A percentile compares a stretch with the other conserved stretches of the same genome.
phyloP scores from a whole-genome alignment of 1,140 invertebrate species.

The Neodiprion lecontei region DNA sequence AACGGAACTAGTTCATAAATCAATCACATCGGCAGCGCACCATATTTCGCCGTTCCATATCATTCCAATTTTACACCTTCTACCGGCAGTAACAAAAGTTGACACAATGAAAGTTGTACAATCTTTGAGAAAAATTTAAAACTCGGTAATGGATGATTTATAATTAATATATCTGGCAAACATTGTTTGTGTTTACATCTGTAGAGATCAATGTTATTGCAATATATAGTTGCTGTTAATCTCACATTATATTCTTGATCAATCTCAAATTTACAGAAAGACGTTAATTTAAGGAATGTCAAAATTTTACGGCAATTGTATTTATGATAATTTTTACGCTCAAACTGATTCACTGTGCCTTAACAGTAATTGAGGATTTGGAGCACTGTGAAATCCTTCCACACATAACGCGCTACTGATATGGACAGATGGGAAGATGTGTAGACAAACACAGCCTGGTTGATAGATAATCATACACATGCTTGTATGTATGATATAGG shows the following conservation, averaged over 20 bases:
- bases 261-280: no score
- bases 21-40: neutral
- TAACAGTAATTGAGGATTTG: neutral
- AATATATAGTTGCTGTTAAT: neutral
- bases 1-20: neutral
- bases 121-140: neutral
- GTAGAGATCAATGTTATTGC: neutral
- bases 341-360: neutral
- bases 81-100: neutral
- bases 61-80: neutral
- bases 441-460: constrained; percentile 11
- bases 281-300: no score
- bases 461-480: constrained; percentile 7
- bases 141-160: neutral
- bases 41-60: neutral
- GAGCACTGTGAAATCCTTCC: neutral
- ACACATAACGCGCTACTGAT: neutral
- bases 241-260: neutral
- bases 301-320: neutral
- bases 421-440: constrained; percentile 11
- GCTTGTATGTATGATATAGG: neutral
- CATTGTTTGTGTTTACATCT: neutral
- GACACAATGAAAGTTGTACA: neutral
- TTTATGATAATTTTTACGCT: neutral
- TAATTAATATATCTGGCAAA: neutral